A percentile compares a stretch with the other conserved stretches of the same genome.
Evolutionary conservation across 1,140 invertebrate species (phyloP).

Genomic region (Mizuhopecten yessoensis): DNA sequence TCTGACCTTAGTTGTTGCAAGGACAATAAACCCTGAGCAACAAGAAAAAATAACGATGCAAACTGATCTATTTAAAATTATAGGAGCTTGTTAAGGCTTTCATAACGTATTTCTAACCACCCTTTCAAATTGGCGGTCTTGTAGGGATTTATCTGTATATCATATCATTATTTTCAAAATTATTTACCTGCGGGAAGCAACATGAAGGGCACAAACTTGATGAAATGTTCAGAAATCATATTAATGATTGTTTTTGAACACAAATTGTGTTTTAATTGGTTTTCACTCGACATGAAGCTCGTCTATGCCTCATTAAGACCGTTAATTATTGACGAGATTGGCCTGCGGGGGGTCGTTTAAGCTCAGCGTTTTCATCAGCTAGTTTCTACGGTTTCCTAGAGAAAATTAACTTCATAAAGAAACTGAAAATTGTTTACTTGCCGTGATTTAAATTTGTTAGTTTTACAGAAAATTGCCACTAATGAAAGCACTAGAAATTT

Average conservation of each 20-base stretch:
- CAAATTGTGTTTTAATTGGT: slow-evolving; percentile 35
- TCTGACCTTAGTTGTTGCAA: too few species aligned
- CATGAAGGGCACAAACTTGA: neutral
- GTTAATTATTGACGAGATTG: slow-evolving; percentile 6
- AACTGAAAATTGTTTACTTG: slow-evolving; percentile 1
- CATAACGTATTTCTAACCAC: too few species aligned
- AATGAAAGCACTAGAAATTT: slow-evolving; percentile 33
- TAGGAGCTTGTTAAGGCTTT: too few species aligned
- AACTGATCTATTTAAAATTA: too few species aligned
- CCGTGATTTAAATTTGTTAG: slow-evolving; percentile 31
- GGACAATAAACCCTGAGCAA: too few species aligned
- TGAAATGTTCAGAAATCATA: slow-evolving; percentile 26
- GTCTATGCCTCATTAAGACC: neutral
- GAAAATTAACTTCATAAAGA: slow-evolving; percentile 29
- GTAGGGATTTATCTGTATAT: too few species aligned
- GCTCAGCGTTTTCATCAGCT: slow-evolving; percentile 6
- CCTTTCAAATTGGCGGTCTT: too few species aligned
- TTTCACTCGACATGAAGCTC: slow-evolving; percentile 9
- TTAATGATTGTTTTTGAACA: slow-evolving; percentile 36
- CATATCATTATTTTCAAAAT: neutral
- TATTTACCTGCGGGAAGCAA: neutral
- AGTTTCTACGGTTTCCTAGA: neutral
- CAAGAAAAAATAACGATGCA: too few species aligned
- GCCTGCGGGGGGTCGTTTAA: neutral
- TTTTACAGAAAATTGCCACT: neutral